Evolutionary conservation across 2,888 invertebrate genomes (phyloP), one percentile per base, ranked within the genome.

Genomic region (Epinotia ramella): DNA sequence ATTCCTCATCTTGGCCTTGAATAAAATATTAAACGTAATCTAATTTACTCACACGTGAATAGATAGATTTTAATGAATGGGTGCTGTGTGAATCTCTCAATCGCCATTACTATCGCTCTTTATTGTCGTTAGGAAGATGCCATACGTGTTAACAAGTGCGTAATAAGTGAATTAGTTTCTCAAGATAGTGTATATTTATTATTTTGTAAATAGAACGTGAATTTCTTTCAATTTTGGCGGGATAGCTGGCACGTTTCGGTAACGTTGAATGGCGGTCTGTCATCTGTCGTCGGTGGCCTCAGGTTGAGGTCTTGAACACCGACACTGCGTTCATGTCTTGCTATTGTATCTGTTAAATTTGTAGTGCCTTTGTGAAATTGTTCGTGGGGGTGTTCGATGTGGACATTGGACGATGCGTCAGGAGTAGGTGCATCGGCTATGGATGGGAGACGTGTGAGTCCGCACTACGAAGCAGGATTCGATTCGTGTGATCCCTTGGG

Each of bases 191-290:
- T 84, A 84, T 65, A 73, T 73, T 78, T 73, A 78, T 78, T 82
- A 80, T 82, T 88, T 86, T 84, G 82, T 84, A 87, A 86, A 88
- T 88, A 86, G 86, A 88, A 82, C 80, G 77, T 80, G 72, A 76
- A 81, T 81, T 88, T 87, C 88, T 87, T 91, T 90, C 87, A 89
- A 89, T 89, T 91, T 92, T 93, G 93, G 93, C 93, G 93, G 93
- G 92, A 91, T 88, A 82, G 62, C 87, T 89, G 89, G 87, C 91
- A 90, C 87, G 87, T 87, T 88, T 83, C 78, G 80, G 81, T 81
- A 84, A 87, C 86, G 87, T 89, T 86, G 86, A 88, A 90, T 86
- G 84, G 86, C 87, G 86, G 89, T 86, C 92, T 91, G 93, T 92
- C 91, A 89, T 84, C 89, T 91, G 91, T 89, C 90, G 90, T 86